phyloP scores from a whole-genome alignment of 2,113 vertebrate genomes.

The Malaclemys terrapin region DNA sequence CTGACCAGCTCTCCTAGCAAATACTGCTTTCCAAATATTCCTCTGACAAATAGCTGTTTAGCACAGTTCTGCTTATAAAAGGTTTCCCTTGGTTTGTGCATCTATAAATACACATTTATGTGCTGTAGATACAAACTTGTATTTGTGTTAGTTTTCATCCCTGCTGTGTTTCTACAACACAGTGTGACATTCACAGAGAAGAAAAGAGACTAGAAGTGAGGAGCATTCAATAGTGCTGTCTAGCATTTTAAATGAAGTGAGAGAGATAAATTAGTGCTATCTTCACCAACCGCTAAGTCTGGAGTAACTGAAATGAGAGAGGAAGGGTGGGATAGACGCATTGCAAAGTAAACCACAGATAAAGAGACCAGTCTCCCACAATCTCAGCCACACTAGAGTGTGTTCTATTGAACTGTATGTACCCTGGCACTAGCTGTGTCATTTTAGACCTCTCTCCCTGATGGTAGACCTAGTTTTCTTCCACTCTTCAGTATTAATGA shows the following conservation, averaged over 20 bases:
- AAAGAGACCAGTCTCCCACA: not conserved
- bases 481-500: not conserved
- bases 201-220: conserved; percentile 3
- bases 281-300: not conserved
- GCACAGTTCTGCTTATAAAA: conserved; percentile 13
- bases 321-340: not conserved
- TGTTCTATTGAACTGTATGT: not conserved
- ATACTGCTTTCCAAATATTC: not conserved
- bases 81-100: conserved; percentile 12
- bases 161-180: conserved; percentile 47
- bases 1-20: not conserved
- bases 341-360: not conserved
- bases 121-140: conserved; percentile 33
- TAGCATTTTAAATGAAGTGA: not conserved
- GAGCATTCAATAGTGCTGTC: not conserved
- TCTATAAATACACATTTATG: conserved; percentile 42
- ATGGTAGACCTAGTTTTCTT: not conserved
- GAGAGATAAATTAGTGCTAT: not conserved
- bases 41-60: not conserved
- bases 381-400: not conserved
- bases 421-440: not conserved
- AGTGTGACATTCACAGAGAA: conserved; percentile 37
- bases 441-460: not conserved
- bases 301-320: not conserved
- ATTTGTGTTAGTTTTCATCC: conserved; percentile 41